Base-by-base conservation (phyloP, 2,113 vertebrate genomes). In the Ciconia maguari region DNA sequence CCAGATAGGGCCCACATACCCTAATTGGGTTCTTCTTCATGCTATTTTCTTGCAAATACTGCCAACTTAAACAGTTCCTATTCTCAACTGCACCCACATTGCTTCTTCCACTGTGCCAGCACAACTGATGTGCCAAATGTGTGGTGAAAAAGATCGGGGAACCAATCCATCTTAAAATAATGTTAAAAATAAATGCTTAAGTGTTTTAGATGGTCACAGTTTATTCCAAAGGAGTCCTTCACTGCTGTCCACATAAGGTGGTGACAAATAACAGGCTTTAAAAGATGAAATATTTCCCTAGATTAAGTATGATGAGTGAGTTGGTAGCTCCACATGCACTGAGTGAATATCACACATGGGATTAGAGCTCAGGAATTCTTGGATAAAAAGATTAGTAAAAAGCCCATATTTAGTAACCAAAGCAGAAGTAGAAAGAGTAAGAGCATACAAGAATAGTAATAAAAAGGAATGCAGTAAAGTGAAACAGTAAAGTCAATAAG, bases 231-330 rank as follows among this genome's bases (percentile, higher is more conserved):
- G 22, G 13, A 72, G 6, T 36, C 68, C 27, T 52, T 74, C 32
- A 11, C 51, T 69, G 25, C 61, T 65, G 24, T 16, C 44, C 24
- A 27, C 0, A 0, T 6, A 16, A 58, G 3, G 16, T 34, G n/a
- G 57, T 48, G 29, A 51, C 36, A 87, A 36, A 13, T 32, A 62
- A 46, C 19, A 78, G 24, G 27, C 66, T 89, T 76, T 87, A 60
- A n/a, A 46, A 89, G 55, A 30, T 42, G 16, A 70, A 61, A 44
- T 18, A 46, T 55, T 44, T 76, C 66, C 60, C 54, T 51, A 77
- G 9, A 26, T 20, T 15, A 89, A 78, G 6, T 10, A 61, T 19
- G 52, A 22, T 27, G 14, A 46, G 8, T 38, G 42, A 75, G 51
- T 82, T 69, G 87, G 58, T 22, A 66, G 36, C 36, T 90, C 57